A percentile compares a stretch with the other conserved stretches of the same genome.
Evolutionary conservation across 2,797 vertebrate genomes (phyloP).

Genomic region (Periophthalmus magnuspinnatus): DNA sequence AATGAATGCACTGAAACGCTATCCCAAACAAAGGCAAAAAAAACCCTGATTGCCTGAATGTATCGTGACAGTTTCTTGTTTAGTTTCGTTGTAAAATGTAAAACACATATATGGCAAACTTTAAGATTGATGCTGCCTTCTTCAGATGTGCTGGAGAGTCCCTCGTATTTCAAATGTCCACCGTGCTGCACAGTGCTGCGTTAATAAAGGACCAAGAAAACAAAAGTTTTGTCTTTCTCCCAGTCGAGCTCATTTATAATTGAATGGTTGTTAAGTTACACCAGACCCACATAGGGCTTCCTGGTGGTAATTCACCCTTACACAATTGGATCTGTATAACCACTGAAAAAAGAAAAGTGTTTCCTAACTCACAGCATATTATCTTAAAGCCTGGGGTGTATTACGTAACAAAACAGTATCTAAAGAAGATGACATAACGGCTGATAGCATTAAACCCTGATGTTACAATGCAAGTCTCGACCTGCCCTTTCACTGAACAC

Average conservation of each 20-base stretch:
- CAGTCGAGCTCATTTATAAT: constrained; percentile 33
- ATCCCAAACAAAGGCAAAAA: constrained; percentile 2
- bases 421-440: constrained; percentile 1
- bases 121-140: constrained; percentile 28
- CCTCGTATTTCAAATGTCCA: constrained; percentile 41
- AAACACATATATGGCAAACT: constrained; percentile 24
- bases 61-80: constrained; percentile 29
- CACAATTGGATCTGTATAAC: not conserved
- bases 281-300: not conserved
- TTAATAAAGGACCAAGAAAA: constrained; percentile 69
- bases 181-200: constrained; percentile 52
- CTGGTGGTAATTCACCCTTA: not conserved
- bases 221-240: constrained; percentile 14
- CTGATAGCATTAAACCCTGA: not conserved
- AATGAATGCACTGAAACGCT: constrained; percentile 61
- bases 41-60: constrained; percentile 28
- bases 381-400: not conserved
- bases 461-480: not conserved
- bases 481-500: not conserved
- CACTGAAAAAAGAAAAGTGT: not conserved
- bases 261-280: constrained; percentile 20
- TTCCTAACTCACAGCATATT: not conserved
- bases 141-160: constrained; percentile 16
- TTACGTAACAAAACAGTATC: constrained; percentile 3
- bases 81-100: constrained; percentile 22